Percentiles rank a stretch among this genome's conserved stretches.
phyloP scores from a whole-genome alignment of 2,888 invertebrate species.

The Lycophotia porphyrea region DNA sequence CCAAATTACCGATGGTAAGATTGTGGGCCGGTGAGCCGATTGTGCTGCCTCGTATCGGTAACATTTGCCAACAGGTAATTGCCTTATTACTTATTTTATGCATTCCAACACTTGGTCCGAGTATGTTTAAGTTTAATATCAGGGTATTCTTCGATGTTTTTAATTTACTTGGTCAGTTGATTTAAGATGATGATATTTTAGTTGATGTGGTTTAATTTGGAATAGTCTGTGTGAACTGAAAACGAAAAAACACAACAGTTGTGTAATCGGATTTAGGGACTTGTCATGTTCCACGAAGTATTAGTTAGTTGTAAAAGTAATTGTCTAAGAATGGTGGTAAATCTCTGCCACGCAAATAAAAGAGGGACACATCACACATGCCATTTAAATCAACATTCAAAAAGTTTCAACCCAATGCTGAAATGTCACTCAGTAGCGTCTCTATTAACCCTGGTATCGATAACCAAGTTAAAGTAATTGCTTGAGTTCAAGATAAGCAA shows the following conservation, averaged over 20 bases:
- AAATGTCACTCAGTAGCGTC: too few species aligned
- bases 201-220: neutral
- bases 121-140: constrained; percentile 57
- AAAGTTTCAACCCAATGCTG: too few species aligned
- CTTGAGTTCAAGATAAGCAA: neutral
- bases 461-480: neutral
- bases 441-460: neutral
- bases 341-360: neutral
- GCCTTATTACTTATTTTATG: constrained; percentile 83
- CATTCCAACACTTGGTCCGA: constrained; percentile 78
- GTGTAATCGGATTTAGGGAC: neutral
- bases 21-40: constrained; percentile 80
- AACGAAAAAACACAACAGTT: too few species aligned
- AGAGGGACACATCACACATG: neutral
- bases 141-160: constrained; percentile 31
- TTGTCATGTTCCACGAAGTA: neutral
- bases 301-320: neutral
- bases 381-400: neutral
- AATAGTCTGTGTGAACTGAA: too few species aligned
- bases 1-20: constrained; percentile 90
- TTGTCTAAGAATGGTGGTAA: neutral
- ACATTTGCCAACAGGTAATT: constrained; percentile 88
- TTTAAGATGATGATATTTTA: constrained; percentile 10
- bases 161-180: constrained; percentile 26
- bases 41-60: constrained; percentile 81